Evolutionary conservation across 1,140 invertebrate species (phyloP).

Genomic region (Caenorhabditis latens): DNA sequence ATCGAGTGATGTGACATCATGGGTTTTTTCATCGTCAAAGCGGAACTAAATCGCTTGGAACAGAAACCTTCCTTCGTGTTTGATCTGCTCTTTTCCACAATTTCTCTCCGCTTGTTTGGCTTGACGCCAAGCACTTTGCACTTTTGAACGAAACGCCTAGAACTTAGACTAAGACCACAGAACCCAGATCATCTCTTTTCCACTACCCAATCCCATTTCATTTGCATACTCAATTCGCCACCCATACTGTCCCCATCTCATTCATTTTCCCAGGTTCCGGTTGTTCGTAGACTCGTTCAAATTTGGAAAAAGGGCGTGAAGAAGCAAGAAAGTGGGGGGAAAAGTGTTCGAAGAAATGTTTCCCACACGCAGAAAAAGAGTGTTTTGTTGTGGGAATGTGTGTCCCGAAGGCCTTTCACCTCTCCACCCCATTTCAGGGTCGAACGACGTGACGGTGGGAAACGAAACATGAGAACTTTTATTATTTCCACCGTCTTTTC

Average conservation of each 20-base stretch:
- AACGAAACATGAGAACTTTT: neutral
- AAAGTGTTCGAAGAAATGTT: neutral
- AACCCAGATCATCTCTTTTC: neutral
- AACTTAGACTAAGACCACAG: neutral
- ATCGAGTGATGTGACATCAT: neutral
- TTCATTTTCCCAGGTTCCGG: neutral
- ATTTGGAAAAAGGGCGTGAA: neutral
- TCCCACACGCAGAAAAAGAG: neutral
- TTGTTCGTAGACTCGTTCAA: too few relatives aligned
- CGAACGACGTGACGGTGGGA: neutral
- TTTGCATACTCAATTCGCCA: neutral
- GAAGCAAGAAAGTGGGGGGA: neutral
- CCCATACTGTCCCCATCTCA: slow-evolving; percentile 1
- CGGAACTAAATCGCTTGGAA: slow-evolving; percentile 4
- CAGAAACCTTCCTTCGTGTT: neutral
- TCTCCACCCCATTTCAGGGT: slow-evolving; percentile 7
- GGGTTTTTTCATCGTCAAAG: neutral
- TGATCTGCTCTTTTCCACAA: neutral
- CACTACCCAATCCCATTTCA: neutral
- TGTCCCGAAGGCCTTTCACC: neutral
- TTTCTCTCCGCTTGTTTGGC: too few relatives aligned
- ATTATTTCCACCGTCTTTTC: neutral
- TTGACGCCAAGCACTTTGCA: slow-evolving; percentile 22
- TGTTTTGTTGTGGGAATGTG: slow-evolving; percentile 26
- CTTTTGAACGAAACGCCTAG: neutral